Percentiles rank a stretch among this genome's conserved stretches.
These are phyloP conservation scores for Hylyphantes graminicola DNA, from an alignment of 1,140 invertebrate species.

Conservation along the genomic window DNA sequence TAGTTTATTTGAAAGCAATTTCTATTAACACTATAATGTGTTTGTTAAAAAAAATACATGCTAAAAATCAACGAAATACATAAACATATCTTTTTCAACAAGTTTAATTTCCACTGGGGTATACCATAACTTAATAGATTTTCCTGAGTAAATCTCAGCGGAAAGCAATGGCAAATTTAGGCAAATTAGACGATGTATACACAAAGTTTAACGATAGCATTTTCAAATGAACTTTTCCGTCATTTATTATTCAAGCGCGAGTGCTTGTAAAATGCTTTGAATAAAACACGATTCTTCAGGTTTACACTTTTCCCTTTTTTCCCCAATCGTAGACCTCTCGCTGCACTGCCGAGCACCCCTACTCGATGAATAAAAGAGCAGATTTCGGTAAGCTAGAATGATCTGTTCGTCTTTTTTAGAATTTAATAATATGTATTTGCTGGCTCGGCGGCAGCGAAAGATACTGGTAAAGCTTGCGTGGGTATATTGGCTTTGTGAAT, in stretches of 20 bases:
- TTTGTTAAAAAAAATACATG: too few relatives aligned
- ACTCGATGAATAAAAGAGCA: conserved; percentile 58
- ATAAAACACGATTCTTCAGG: conserved; percentile 52
- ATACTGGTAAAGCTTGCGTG: conserved; percentile 9
- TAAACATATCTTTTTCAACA: too few relatives aligned
- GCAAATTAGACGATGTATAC: conserved; percentile 36
- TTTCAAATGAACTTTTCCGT: conserved; percentile 35
- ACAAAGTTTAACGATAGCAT: conserved; percentile 30
- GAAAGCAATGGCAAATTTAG: conserved; percentile 38
- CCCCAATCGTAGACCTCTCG: conserved; percentile 24
- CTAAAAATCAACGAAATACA: too few relatives aligned
- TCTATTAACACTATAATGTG: too few relatives aligned
- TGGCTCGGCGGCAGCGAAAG: conserved; percentile 2
- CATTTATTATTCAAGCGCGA: conserved; percentile 50
- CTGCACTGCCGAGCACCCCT: conserved; percentile 16
- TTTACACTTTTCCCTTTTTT: conserved; percentile 33
- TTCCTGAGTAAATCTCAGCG: background rate
- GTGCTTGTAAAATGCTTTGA: conserved; percentile 48
- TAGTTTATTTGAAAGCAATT: too few relatives aligned
- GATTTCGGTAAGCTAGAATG: conserved; percentile 53
- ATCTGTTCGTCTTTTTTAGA: conserved; percentile 54
- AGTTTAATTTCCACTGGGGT: too few relatives aligned
- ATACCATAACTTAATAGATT: too few relatives aligned
- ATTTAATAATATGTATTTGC: conserved; percentile 59
- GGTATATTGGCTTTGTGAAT: conserved; percentile 58